phyloP scores from a whole-genome alignment of 1,140 invertebrate species.

The Brevipalpus yothersi region DNA sequence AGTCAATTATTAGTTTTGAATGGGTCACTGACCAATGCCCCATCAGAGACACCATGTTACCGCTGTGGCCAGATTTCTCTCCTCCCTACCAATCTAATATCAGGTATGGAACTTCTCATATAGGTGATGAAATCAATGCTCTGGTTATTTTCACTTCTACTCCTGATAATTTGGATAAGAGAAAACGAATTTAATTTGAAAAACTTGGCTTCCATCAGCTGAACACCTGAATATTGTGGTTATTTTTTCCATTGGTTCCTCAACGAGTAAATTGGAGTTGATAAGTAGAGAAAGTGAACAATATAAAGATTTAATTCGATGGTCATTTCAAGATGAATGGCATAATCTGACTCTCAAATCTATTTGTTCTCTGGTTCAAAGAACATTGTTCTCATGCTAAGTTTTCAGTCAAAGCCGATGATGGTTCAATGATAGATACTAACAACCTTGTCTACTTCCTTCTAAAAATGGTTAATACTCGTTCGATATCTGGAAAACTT shows the following conservation, averaged over 20 bases:
- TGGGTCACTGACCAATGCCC: no score
- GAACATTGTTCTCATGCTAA: conserved; percentile 7
- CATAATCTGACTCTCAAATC: conserved; percentile 11
- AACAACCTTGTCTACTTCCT: not conserved
- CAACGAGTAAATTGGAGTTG: not conserved
- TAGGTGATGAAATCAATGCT: not conserved
- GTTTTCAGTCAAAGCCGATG: conserved; percentile 12
- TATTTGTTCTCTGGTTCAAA: conserved; percentile 12
- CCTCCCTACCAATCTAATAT: no score
- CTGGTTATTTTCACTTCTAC: not conserved
- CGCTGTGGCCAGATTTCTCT: no score
- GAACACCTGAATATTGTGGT: not conserved
- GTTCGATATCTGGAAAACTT: not conserved
- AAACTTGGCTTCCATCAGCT: not conserved
- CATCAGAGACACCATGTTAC: no score
- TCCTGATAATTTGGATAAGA: not conserved
- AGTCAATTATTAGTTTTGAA: no score
- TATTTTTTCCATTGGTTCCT: not conserved
- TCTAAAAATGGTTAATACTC: not conserved
- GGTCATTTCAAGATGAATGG: conserved; percentile 11
- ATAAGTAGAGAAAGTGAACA: not conserved
- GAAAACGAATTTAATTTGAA: not conserved
- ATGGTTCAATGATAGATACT: conserved; percentile 1
- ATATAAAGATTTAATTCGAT: conserved; percentile 13
- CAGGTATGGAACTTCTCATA: no score